Evolutionary conservation across 1,140 invertebrate species (phyloP).

Genomic region (Drosophila serrata): DNA sequence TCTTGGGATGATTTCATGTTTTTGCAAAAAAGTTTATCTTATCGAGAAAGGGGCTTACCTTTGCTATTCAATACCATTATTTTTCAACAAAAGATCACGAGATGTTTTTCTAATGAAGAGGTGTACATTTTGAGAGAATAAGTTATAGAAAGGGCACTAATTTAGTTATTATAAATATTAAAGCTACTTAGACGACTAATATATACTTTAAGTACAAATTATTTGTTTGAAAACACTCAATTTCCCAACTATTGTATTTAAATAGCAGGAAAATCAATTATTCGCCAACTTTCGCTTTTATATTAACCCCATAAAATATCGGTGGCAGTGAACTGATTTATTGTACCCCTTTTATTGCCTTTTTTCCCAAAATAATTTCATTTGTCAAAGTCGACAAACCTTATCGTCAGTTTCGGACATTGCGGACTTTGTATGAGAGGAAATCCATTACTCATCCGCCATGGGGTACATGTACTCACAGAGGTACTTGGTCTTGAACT

Average conservation of each 20-base stretch:
- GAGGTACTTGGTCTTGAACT: conserved; percentile 4
- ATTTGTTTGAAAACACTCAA: not conserved
- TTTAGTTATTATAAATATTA: no score
- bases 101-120: not conserved
- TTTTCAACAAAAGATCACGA: not conserved
- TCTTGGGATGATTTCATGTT: conserved; percentile 23
- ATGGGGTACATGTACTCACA: conserved; percentile 11
- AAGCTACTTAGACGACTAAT: no score
- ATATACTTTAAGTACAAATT: not conserved
- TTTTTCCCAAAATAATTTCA: conserved; percentile 24
- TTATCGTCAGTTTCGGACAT: conserved; percentile 23
- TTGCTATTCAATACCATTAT: not conserved
- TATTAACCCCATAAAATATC: conserved; percentile 5
- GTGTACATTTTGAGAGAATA: not conserved
- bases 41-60: conserved; percentile 9
- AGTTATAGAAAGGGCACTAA: no score
- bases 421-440: conserved; percentile 27
- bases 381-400: conserved; percentile 29
- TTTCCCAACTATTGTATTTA: not conserved
- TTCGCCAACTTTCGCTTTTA: not conserved
- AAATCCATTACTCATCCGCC: conserved; percentile 48
- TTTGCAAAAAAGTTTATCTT: conserved; percentile 16
- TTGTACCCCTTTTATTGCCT: conserved; percentile 5
- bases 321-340: conserved; percentile 27
- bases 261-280: not conserved